Percentiles rank a stretch among this genome's conserved stretches.
phyloP scores from a whole-genome alignment of 2,113 vertebrate genomes.

The Microtus oregoni region DNA sequence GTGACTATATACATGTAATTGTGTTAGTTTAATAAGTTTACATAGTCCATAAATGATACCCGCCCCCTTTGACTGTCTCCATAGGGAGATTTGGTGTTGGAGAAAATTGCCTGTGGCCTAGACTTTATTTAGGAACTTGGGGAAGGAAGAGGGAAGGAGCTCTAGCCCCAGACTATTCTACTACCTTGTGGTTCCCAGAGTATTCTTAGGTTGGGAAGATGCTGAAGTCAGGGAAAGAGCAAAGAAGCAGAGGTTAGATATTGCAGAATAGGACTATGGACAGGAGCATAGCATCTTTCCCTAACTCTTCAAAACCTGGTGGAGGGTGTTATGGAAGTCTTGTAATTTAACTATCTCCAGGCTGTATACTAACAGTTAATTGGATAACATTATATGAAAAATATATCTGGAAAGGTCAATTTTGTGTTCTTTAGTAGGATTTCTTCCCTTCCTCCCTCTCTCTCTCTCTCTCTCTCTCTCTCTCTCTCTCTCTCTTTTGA shows the following conservation, averaged over 20 bases:
- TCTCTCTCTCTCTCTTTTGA: too few relatives aligned
- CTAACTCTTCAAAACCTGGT: constrained; percentile 1
- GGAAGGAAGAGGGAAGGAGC: background rate
- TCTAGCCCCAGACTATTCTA: background rate
- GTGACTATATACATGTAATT: background rate
- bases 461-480: too few relatives aligned
- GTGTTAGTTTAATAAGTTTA: constrained; percentile 36
- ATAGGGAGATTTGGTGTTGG: background rate
- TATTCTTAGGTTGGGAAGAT: background rate
- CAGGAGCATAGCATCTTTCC: background rate
- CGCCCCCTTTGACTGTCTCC: background rate
- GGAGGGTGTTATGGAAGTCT: background rate
- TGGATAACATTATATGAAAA: constrained; percentile 17
- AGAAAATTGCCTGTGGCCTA: background rate
- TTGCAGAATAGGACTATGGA: background rate
- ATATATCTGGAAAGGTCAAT: background rate
- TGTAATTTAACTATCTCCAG: constrained; percentile 1
- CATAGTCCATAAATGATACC: background rate
- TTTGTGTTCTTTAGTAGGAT: constrained; percentile 43
- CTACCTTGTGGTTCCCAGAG: background rate
- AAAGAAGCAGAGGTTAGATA: constrained; percentile 16
- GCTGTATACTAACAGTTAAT: background rate
- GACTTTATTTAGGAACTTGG: constrained; percentile 20
- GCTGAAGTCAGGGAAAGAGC: background rate
- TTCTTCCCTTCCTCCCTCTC: too few relatives aligned